phyloP scores from a whole-genome alignment of 2,113 vertebrate species.

The Crocuta crocuta region DNA sequence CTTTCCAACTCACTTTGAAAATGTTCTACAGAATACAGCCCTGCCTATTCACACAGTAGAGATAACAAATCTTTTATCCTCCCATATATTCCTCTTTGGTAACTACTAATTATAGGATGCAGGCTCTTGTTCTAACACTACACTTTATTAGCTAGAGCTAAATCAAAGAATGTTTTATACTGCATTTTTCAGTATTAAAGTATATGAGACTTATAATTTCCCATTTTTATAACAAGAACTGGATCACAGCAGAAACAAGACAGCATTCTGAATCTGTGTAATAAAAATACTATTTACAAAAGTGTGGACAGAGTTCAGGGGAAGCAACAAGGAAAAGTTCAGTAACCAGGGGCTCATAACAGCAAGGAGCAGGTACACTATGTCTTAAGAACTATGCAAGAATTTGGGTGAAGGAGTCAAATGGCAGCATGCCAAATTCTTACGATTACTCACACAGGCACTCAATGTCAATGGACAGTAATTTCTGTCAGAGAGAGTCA shows the following conservation, averaged over 20 bases:
- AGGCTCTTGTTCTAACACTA: not conserved
- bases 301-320: not conserved
- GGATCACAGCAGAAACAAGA: not conserved
- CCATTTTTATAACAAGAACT: conserved; percentile 26
- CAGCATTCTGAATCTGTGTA: not conserved
- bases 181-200: not conserved
- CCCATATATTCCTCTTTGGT: not conserved
- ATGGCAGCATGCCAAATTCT: too few species aligned
- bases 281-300: not conserved
- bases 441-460: not conserved
- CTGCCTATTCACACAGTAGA: not conserved
- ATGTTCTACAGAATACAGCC: not conserved
- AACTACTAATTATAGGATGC: conserved; percentile 19
- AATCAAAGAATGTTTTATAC: conserved; percentile 57
- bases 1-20: not conserved
- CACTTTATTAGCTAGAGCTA: not conserved
- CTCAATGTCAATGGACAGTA: not conserved
- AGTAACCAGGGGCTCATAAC: not conserved
- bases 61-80: not conserved
- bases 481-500: not conserved
- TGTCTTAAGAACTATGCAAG: not conserved
- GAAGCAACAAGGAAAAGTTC: not conserved
- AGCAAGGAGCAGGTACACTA: not conserved
- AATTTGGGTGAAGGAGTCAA: not conserved
- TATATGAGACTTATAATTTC: not conserved